Conservation (phyloP, 92 coral and sea anemone species). For the Heteractis magnifica region DNA sequence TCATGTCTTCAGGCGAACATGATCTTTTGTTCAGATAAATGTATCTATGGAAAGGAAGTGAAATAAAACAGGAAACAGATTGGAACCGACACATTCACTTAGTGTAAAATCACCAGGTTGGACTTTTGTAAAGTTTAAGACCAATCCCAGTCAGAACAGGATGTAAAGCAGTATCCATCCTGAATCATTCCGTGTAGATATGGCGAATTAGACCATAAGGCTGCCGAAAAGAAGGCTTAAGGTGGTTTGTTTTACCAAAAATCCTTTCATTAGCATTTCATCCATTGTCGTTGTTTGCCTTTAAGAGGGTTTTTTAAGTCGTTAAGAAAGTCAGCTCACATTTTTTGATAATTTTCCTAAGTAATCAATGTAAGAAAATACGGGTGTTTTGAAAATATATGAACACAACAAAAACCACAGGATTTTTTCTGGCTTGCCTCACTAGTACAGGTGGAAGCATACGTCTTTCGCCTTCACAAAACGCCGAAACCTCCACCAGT, state of each 20-base stretch:
- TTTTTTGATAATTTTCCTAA: neutral
- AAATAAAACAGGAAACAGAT: neutral
- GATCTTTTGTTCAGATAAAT: neutral
- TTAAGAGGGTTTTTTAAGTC: neutral
- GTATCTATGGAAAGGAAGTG: neutral
- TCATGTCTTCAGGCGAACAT: neutral
- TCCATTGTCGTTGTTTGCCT: neutral
- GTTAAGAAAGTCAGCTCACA: neutral
- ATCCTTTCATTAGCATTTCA: neutral
- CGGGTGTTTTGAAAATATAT: constrained; percentile 25
- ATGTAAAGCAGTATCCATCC: neutral
- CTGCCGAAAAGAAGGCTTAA: neutral
- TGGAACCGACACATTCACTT: neutral
- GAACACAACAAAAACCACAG: constrained; percentile 31
- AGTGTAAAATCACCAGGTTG: neutral
- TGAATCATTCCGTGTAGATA: neutral
- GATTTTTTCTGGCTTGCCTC: constrained; percentile 6
- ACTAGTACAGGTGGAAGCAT: constrained; percentile 22
- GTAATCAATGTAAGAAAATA: constrained; percentile 14
- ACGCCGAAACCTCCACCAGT: neutral
- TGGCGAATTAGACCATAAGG: neutral
- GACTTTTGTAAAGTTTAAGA: neutral
- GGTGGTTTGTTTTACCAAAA: neutral
- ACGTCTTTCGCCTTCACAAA: neutral
- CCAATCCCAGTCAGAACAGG: neutral